phyloP scores from a whole-genome alignment of 2,113 vertebrate genomes.

The Indri indri region DNA sequence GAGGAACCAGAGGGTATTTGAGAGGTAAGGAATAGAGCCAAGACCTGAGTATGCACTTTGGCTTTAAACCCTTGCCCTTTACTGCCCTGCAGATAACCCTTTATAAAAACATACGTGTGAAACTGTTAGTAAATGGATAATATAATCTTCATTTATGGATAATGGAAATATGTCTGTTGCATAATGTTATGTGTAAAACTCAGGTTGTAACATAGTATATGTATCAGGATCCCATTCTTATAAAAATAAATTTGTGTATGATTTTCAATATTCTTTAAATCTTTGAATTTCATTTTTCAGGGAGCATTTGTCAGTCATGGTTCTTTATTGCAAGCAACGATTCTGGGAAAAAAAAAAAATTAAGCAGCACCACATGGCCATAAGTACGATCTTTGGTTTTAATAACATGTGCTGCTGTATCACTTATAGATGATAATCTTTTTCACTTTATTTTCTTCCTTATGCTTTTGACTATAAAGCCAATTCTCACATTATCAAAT shows the following conservation, averaged over 20 bases:
- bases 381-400: neutral
- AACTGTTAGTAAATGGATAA: neutral
- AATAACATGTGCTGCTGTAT: neutral
- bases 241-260: neutral
- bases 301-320: neutral
- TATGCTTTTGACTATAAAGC: neutral
- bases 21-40: neutral
- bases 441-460: neutral
- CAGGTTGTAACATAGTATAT: neutral
- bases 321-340: neutral
- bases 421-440: neutral
- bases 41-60: neutral
- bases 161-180: neutral
- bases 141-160: neutral
- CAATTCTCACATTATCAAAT: neutral
- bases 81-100: neutral
- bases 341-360: neutral
- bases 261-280: neutral
- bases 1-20: neutral
- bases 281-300: constrained; percentile 36
- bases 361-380: neutral
- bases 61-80: neutral
- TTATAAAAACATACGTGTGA: neutral
- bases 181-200: neutral
- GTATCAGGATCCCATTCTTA: neutral